Evolutionary conservation across 1,140 invertebrate species (phyloP), one percentile per base, ranked within the genome.

Genomic region (Brachionus paranguensis): DNA sequence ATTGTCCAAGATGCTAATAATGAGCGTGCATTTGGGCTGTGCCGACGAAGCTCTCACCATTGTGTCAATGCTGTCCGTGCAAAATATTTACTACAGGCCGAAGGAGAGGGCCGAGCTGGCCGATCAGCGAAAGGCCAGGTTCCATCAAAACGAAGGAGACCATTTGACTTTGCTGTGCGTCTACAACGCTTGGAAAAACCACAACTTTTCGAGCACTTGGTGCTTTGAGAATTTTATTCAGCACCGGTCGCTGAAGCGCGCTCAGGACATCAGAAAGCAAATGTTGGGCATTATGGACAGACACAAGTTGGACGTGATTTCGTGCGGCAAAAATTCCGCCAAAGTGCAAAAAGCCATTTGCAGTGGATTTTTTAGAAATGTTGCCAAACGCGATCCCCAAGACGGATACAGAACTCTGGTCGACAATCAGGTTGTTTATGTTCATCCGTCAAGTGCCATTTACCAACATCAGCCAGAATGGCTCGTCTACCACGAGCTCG

Each of bases 221-320:
- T 99, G 97, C 89, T 98, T 97, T 88, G 97, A 99, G 88, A 99
- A 99, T 90, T 99, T 99, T 90, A 95, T 99, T 7, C 98, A 99
- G 91, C 96, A 65, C n/a, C 90, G 97, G 24, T 99, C 96, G 0
- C 89, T 99, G 43, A 99, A 99, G 90, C 91, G 97, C 78, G 96
- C 97, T 0, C 97, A 99, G 89, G 98, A 99, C 91, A 96, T 99
- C 0, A 91, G 97, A 7, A 99, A 99, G 91, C 98, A 99, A 89
- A 90, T 99, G 85, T 90, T 99, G 0, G 96, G 96, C 3, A 98
- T 99, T 84, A 98, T 98, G 96, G 96, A 99, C 89, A 93, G 94
- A 92, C 97, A 99, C 88, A 99, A 99, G 89, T 88, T 99, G 85
- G 96, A 99, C 88, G 96, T 99, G 0, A 94, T 98, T 0, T 96